Evolutionary conservation across 2,113 vertebrate species (phyloP).

Genomic region (Poeciliopsis turrubarensis): DNA sequence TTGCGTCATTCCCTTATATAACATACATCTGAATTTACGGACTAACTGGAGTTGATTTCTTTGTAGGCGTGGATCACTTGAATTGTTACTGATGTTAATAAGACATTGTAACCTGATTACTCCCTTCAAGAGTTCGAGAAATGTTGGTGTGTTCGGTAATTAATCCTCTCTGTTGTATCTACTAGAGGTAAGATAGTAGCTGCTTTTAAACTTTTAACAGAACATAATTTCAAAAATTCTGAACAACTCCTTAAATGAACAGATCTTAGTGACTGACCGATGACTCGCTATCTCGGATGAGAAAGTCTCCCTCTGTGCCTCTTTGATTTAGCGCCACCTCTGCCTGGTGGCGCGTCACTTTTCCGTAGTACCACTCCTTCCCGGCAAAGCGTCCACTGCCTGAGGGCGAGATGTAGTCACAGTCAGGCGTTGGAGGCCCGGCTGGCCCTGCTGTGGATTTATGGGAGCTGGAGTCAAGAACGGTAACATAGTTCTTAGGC

Average conservation of each 20-base stretch:
- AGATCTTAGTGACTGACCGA: conserved; percentile 82
- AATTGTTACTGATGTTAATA: background rate
- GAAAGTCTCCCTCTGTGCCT: conserved; percentile 89
- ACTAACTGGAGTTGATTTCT: background rate
- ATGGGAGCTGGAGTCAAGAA: conserved; percentile 81
- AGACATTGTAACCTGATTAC: background rate
- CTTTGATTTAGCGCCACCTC: conserved; percentile 92
- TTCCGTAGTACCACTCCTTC: conserved; percentile 92
- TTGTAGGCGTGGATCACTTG: background rate
- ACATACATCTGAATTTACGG: too few relatives aligned
- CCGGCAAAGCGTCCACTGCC: conserved; percentile 87
- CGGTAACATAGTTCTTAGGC: conserved; percentile 91
- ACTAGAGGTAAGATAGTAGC: background rate
- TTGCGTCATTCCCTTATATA: too few relatives aligned
- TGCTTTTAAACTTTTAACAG: background rate
- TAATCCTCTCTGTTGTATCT: background rate
- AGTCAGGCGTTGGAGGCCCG: conserved; percentile 87
- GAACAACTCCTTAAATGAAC: background rate
- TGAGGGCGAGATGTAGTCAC: conserved; percentile 90
- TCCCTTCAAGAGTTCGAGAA: background rate
- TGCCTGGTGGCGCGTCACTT: conserved; percentile 90
- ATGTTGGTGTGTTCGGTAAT: background rate
- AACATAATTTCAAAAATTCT: background rate
- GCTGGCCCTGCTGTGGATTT: conserved; percentile 73
- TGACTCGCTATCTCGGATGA: conserved; percentile 92